A percentile compares a stretch with the other conserved stretches of the same genome.
These are phyloP conservation scores for Entomyzon cyanotis DNA, from an alignment of 2,113 vertebrate genomes.

Conservation along the genomic window DNA sequence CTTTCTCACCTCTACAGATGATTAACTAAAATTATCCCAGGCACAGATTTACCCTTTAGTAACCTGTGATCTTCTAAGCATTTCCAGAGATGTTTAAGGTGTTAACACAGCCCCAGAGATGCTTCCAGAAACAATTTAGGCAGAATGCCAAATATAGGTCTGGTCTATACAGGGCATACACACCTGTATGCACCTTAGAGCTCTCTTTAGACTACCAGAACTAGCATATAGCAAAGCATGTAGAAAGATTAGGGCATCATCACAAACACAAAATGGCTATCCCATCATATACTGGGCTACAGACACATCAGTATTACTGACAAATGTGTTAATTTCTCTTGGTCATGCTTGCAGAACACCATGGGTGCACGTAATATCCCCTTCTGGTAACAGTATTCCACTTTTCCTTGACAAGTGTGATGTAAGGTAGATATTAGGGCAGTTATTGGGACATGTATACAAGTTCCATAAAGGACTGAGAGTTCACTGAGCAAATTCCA, in stretches of 20 bases:
- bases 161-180: not conserved
- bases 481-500: conserved; percentile 12
- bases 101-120: not conserved
- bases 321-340: not conserved
- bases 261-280: not conserved
- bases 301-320: not conserved
- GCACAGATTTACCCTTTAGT: not conserved
- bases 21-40: not conserved
- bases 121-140: not conserved
- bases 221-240: not conserved
- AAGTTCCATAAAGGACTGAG: conserved; percentile 21
- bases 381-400: not conserved
- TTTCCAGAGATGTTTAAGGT: not conserved
- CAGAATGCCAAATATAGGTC: not conserved
- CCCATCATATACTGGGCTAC: not conserved
- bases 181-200: not conserved
- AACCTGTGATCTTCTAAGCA: not conserved
- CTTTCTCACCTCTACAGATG: not conserved
- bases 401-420: not conserved
- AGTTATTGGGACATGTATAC: not conserved
- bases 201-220: not conserved
- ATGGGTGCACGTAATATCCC: not conserved
- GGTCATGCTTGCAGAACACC: not conserved
- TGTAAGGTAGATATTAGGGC: not conserved
- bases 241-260: not conserved